Evolutionary conservation across 2,888 invertebrate species (phyloP), one percentile per base, ranked within the genome.

Genomic region (Andrena haemorrhoa): DNA sequence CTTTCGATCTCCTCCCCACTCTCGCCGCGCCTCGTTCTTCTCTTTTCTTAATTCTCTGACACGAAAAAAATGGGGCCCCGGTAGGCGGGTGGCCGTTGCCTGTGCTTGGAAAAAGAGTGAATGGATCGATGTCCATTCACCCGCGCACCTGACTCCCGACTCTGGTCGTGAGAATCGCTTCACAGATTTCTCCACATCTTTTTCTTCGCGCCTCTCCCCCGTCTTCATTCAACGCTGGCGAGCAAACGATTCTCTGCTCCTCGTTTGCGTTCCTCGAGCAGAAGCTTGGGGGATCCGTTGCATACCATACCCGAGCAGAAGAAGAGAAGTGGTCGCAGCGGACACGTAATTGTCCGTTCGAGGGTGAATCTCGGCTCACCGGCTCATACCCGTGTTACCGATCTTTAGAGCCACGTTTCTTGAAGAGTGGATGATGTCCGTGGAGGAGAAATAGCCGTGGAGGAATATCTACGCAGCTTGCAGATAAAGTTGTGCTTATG

Each of bases 21-120:
- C 49, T 65, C 56, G 10, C 10, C 20, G 56, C 20, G 20, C 1
- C 63, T 63, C 33, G 12, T 66, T 71, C 23, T 71, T 53, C 66
- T 81, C 66, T 63, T 69, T 77, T 81, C 68, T 71, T 79, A 79
- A 84, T 87, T 89, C 83, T 82, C 71, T 72, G 85, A 60, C 78
- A 80, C 79, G 23, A 75, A 89, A 91, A 90, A 91, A 91, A 89
- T 89, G 87, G 86, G 90, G 85, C 88, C 64, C 80, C 85, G 86
- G 91, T 91, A 88, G 91, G 91, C 91, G 91, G 91, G 90, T 91
- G 90, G 79, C 88, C 88, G 82, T 79, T 73, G 70, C 65, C 61
- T 65, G 49, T 79, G 16, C 35, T 10, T 78, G 71, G 72, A 73
- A 75, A 79, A 81, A 84, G 79, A 86, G 88, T 90, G 90, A 89